These are phyloP conservation scores for Malurus elegans DNA, from an alignment of 2,113 vertebrate genomes.

Conservation along the genomic window DNA sequence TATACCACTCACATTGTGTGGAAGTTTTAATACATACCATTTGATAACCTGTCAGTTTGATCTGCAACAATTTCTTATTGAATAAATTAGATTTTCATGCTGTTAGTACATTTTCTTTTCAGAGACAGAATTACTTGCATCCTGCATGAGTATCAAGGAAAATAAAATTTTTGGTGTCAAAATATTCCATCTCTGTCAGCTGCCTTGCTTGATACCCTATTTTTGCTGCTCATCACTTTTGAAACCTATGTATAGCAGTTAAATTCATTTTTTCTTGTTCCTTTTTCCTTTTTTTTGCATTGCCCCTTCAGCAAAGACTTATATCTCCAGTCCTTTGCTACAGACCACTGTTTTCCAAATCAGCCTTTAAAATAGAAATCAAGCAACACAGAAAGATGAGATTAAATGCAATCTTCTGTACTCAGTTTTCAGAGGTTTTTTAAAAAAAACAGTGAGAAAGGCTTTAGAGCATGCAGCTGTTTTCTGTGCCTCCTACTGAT, in stretches of 20 bases:
- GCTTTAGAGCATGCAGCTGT: not conserved
- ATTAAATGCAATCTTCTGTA: not conserved
- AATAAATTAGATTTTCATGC: not conserved
- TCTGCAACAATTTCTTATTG: not conserved
- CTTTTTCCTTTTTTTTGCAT: not conserved
- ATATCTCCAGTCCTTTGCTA: not conserved
- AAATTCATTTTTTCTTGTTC: not conserved
- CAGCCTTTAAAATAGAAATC: not conserved
- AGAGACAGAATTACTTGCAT: not conserved
- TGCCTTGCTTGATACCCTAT: not conserved
- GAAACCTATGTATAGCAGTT: not conserved
- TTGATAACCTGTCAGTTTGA: not conserved
- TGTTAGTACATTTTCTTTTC: not conserved
- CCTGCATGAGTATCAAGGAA: not conserved
- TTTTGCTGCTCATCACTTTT: not conserved
- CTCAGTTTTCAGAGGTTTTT: not conserved
- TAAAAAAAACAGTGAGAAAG: not conserved
- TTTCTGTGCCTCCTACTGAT: not conserved
- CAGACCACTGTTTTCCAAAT: not conserved
- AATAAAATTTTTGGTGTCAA: not conserved
- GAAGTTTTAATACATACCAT: not conserved
- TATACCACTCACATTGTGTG: accelerated
- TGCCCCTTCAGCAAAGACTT: not conserved
- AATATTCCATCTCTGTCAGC: not conserved
- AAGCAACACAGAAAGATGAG: not conserved